Evolutionary conservation across 2,113 vertebrate species (phyloP).

Genomic region (Sinocyclocheilus grahami): DNA sequence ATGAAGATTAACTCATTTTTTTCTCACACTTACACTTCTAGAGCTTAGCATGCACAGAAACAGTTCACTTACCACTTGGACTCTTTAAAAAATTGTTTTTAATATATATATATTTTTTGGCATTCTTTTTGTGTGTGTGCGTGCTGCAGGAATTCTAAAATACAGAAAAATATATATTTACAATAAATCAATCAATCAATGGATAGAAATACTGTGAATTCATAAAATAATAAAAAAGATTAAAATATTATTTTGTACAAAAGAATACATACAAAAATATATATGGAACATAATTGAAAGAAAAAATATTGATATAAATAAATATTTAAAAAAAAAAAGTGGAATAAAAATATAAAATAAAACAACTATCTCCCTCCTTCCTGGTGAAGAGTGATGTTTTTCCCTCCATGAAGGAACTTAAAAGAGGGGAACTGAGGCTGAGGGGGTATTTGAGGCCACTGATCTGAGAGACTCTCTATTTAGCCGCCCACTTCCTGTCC

Average conservation of each 20-base stretch:
- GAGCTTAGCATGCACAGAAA: too few relatives aligned
- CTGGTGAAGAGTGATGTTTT: not conserved
- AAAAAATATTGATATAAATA: not conserved
- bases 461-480: slow-evolving; percentile 50
- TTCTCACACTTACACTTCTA: not conserved
- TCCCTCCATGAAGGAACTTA: not conserved
- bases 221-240: not conserved
- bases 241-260: not conserved
- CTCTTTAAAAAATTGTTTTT: too few relatives aligned
- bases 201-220: not conserved
- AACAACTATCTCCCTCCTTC: not conserved
- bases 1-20: not conserved
- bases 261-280: not conserved
- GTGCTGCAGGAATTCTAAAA: not conserved
- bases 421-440: not conserved
- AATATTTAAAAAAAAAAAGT: not conserved
- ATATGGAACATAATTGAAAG: not conserved
- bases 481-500: slow-evolving; percentile 64
- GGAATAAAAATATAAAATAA: not conserved
- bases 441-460: slow-evolving; percentile 48
- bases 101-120: too few relatives aligned
- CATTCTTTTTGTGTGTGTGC: too few relatives aligned
- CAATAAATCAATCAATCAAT: not conserved
- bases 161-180: not conserved
- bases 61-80: too few relatives aligned